Evolutionary conservation across 2,888 invertebrate species (phyloP).

Genomic region (Drosophila meridionalis): DNA sequence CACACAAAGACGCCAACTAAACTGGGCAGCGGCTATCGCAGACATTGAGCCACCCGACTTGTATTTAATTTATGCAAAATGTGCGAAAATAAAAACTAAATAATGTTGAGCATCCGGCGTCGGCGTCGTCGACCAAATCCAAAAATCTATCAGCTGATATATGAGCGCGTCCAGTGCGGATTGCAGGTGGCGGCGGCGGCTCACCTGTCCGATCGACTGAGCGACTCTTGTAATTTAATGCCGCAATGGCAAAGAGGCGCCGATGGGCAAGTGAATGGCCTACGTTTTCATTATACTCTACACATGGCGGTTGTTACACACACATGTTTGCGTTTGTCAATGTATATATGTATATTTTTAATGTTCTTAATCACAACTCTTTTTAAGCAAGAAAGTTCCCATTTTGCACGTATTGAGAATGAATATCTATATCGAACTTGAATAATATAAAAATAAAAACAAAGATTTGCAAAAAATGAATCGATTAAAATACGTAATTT

Average conservation of each 20-base stretch:
- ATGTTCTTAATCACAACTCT: no score
- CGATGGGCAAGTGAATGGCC: conserved; percentile 48
- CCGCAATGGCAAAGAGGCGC: conserved; percentile 49
- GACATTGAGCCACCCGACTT: conserved; percentile 30
- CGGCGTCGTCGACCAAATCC: conserved; percentile 44
- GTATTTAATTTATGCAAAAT: conserved; percentile 75
- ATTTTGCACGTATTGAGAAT: no score
- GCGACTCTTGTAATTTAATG: conserved; percentile 67
- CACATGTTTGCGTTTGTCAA: background rate
- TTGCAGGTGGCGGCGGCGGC: conserved; percentile 15
- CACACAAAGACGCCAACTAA: conserved; percentile 64
- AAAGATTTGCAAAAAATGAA: no score
- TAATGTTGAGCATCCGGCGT: conserved; percentile 60
- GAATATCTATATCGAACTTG: no score
- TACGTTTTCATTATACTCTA: conserved; percentile 28
- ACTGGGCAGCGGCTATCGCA: conserved; percentile 38
- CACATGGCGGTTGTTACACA: background rate
- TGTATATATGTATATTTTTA: background rate
- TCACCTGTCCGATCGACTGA: conserved; percentile 35
- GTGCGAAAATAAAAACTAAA: conserved; percentile 77
- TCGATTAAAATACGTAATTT: no score
- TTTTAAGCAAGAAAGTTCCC: no score
- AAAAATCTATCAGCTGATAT: conserved; percentile 54
- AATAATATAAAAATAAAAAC: no score
- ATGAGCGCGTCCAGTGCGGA: conserved; percentile 5